Conservation (phyloP, 2,113 vertebrate species). For the Tretioscincus oriximinensis region DNA sequence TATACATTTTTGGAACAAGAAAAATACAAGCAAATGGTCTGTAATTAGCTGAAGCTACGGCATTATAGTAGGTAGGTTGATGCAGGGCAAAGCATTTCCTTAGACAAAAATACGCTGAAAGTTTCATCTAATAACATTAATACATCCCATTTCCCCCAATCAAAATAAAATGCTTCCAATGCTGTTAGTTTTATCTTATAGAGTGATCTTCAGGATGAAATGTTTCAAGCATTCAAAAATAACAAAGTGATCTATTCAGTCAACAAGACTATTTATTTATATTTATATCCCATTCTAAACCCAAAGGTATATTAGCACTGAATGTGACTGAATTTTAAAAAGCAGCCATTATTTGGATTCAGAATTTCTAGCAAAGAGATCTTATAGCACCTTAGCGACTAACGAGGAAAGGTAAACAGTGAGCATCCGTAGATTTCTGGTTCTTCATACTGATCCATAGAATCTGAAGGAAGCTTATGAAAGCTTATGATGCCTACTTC, state of each 20-base stretch:
- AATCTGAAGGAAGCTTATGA: no score
- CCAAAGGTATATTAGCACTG: no score
- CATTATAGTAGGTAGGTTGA: background rate
- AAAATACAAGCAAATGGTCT: background rate
- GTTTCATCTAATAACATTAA: background rate
- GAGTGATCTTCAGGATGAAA: background rate
- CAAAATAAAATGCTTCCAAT: background rate
- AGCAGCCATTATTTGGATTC: no score
- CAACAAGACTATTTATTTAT: background rate
- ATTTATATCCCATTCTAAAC: no score
- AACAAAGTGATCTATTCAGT: background rate
- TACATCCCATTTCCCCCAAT: background rate
- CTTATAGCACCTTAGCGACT: no score
- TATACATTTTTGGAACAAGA: background rate
- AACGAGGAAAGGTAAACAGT: no score
- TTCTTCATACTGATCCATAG: no score
- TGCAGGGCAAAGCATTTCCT: no score
- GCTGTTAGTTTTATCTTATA: background rate
- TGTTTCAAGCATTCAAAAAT: background rate
- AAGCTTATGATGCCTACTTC: no score
- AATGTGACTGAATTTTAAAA: no score
- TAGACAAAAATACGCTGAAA: background rate
- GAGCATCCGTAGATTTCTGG: no score
- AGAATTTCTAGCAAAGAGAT: no score
- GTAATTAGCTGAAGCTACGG: background rate